Conservation (phyloP, 2,113 vertebrate genomes). For the Semicossyphus pulcher region DNA sequence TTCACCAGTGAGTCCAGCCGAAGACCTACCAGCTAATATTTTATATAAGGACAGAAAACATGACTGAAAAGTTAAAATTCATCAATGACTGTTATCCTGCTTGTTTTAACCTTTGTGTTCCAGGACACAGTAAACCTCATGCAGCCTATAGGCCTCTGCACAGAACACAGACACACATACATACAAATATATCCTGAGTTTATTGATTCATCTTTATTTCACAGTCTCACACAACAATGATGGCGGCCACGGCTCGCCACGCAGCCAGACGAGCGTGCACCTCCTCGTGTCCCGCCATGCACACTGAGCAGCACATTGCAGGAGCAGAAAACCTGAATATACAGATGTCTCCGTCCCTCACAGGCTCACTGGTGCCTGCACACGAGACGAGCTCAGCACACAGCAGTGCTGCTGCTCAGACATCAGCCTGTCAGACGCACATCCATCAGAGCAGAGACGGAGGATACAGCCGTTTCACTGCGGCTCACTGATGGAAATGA, state of each 20-base stretch:
- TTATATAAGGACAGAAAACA: not conserved
- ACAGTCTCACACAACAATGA: slow-evolving; percentile 58
- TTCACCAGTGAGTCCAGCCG: not conserved
- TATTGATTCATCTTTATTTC: slow-evolving; percentile 68
- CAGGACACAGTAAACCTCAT: too few species aligned
- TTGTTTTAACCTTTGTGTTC: not conserved
- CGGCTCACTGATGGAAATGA: slow-evolving; percentile 11
- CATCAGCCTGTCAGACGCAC: slow-evolving; percentile 57
- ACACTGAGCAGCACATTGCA: slow-evolving; percentile 54
- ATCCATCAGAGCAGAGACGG: slow-evolving; percentile 37
- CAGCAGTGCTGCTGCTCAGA: slow-evolving; percentile 27
- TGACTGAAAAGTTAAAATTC: not conserved
- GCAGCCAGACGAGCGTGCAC: slow-evolving; percentile 56
- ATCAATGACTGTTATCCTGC: not conserved
- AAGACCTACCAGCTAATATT: not conserved
- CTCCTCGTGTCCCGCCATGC: slow-evolving; percentile 46
- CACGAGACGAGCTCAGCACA: slow-evolving; percentile 22
- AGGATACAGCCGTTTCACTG: slow-evolving; percentile 13
- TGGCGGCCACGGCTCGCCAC: slow-evolving; percentile 64
- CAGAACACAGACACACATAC: not conserved
- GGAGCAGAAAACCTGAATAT: slow-evolving; percentile 41
- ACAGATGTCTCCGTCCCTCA: slow-evolving; percentile 76
- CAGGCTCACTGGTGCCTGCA: slow-evolving; percentile 66
- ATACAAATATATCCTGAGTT: not conserved
- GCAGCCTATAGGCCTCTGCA: not conserved